A percentile compares a stretch with the other conserved stretches of the same genome.
Conservation (phyloP, 1,140 invertebrate species). For the Microplitis mediator region DNA sequence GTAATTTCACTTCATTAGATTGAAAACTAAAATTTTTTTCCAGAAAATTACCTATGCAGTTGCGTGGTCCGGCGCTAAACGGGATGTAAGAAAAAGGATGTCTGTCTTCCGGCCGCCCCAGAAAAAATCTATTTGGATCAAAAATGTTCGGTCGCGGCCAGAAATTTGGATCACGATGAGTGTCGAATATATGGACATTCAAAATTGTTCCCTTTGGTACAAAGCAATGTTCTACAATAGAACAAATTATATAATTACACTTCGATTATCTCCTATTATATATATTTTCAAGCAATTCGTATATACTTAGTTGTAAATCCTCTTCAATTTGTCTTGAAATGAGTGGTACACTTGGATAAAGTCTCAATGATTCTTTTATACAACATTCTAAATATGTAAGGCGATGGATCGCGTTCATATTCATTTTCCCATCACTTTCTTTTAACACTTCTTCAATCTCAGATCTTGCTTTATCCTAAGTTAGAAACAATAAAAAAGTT, state of each 20-base stretch:
- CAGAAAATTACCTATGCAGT: neutral
- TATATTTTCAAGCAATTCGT: neutral
- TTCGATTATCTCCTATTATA: too few species aligned
- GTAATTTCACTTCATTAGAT: neutral
- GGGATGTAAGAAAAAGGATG: conserved; percentile 68
- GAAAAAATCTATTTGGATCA: conserved; percentile 58
- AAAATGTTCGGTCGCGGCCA: conserved; percentile 77
- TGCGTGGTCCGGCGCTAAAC: conserved; percentile 39
- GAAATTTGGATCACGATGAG: conserved; percentile 59
- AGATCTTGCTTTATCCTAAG: conserved; percentile 28
- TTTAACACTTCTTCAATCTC: conserved; percentile 33
- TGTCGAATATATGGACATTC: conserved; percentile 59
- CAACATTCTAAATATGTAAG: conserved; percentile 9
- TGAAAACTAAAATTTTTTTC: neutral
- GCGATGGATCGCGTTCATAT: conserved; percentile 30
- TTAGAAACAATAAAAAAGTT: neutral
- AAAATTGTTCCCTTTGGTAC: conserved; percentile 58
- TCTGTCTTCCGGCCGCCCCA: conserved; percentile 62
- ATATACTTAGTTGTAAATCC: conserved; percentile 53
- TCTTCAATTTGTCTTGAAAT: conserved; percentile 58
- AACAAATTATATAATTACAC: neutral
- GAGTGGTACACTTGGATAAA: conserved; percentile 71
- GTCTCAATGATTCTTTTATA: conserved; percentile 67
- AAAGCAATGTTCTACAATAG: conserved; percentile 34
- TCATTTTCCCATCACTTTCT: conserved; percentile 27